phyloP scores from a whole-genome alignment of 1,140 invertebrate genomes.

The Scaptomyza pallida region DNA sequence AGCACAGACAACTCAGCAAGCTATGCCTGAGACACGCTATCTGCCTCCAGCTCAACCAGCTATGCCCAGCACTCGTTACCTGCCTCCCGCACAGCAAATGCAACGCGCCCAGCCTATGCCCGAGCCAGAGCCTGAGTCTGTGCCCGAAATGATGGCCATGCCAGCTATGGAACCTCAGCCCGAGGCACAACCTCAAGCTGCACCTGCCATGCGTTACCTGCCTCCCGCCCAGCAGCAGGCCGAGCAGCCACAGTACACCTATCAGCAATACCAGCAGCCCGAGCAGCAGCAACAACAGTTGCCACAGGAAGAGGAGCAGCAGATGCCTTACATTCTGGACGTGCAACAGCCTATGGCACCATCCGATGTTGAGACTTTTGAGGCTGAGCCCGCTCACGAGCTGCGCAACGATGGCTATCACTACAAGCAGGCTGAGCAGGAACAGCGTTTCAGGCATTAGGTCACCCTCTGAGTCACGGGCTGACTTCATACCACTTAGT shows the following conservation, averaged over 20 bases:
- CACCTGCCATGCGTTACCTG: slow-evolving; percentile 39
- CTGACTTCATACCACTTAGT: slow-evolving; percentile 20
- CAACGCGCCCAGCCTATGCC: slow-evolving; percentile 9
- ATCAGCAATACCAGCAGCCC: slow-evolving; percentile 73
- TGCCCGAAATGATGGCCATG: slow-evolving; percentile 36
- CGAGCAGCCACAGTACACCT: slow-evolving; percentile 55
- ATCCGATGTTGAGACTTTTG: slow-evolving; percentile 59
- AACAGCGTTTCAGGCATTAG: slow-evolving; percentile 69
- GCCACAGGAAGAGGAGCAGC: slow-evolving; percentile 35
- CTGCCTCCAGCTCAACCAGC: slow-evolving; percentile 24
- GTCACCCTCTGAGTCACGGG: slow-evolving; percentile 22
- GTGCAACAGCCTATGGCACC: slow-evolving; percentile 71
- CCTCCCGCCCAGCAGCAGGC: slow-evolving; percentile 17
- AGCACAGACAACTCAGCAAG: slow-evolving; percentile 6
- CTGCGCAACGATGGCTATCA: slow-evolving; percentile 75
- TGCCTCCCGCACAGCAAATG: slow-evolving; percentile 46
- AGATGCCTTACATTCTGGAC: slow-evolving; percentile 68
- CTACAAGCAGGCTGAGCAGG: slow-evolving; percentile 60
- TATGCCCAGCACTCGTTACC: slow-evolving; percentile 45
- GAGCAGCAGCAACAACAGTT: slow-evolving; percentile 51
- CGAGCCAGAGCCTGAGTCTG: slow-evolving; percentile 26
- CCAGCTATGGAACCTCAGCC: slow-evolving; percentile 34
- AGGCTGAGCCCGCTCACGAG: slow-evolving; percentile 71
- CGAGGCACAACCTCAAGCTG: slow-evolving; percentile 30
- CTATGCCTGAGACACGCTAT: slow-evolving; percentile 31